These are phyloP conservation scores for Clitarchus hookeri DNA, from an alignment of 2,888 invertebrate genomes.

Conservation along the genomic window DNA sequence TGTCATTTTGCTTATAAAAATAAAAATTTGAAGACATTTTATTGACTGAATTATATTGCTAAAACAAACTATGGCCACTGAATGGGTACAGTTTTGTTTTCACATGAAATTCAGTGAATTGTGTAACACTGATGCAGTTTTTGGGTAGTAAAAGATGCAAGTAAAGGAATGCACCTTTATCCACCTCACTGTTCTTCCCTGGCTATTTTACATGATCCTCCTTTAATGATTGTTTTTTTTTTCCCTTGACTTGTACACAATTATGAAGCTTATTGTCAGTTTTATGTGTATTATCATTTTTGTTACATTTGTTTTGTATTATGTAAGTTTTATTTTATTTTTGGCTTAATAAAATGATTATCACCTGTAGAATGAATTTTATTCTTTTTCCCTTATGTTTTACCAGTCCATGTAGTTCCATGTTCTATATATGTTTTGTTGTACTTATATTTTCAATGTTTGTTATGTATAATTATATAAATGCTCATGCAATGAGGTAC, in stretches of 20 bases:
- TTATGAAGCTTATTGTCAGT: background rate
- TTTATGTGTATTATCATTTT: background rate
- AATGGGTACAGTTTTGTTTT: background rate
- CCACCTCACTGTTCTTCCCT: background rate
- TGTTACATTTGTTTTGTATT: background rate
- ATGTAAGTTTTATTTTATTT: background rate
- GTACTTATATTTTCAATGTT: slow-evolving; percentile 27
- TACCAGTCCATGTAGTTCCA: background rate
- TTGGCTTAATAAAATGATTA: background rate
- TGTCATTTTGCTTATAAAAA: no score
- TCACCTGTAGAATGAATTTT: background rate
- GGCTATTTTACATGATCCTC: background rate
- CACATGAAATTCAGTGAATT: background rate
- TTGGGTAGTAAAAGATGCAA: background rate
- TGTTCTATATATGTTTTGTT: background rate
- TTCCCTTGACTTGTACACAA: background rate
- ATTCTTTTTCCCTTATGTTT: background rate
- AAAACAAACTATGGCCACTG: background rate
- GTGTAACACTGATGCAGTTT: background rate
- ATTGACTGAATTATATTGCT: no score
- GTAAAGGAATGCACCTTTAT: background rate
- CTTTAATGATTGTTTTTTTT: background rate
- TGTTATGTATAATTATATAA: slow-evolving; percentile 30
- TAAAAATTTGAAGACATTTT: no score
- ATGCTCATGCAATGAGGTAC: background rate